These are phyloP conservation scores for Toxostoma redivivum DNA, from an alignment of 2,113 vertebrate genomes.

Conservation along the genomic window DNA sequence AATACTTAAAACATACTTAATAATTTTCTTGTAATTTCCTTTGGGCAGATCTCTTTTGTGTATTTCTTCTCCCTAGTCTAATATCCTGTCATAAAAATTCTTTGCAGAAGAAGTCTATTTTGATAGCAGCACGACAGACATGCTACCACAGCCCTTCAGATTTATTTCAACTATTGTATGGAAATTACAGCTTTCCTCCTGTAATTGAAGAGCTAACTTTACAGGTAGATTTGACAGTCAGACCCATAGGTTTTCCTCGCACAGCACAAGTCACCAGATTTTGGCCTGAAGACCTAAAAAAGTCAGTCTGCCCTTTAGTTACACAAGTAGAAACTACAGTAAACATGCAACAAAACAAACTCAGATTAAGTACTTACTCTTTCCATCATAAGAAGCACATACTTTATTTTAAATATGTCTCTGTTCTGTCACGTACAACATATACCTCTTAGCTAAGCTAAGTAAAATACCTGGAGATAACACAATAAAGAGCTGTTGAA, in stretches of 20 bases:
- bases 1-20: background rate
- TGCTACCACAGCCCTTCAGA: background rate
- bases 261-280: background rate
- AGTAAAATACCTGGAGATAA: background rate
- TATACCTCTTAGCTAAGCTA: background rate
- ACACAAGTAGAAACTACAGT: background rate
- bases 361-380: background rate
- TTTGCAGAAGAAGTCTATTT: background rate
- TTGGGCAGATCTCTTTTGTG: background rate
- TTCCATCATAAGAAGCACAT: background rate
- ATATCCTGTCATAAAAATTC: background rate
- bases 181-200: background rate
- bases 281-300: background rate
- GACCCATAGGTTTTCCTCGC: background rate
- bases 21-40: background rate
- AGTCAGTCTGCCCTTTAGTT: background rate
- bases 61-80: background rate
- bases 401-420: background rate
- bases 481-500: background rate
- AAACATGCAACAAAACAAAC: background rate
- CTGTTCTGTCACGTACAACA: background rate
- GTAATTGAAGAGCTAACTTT: background rate
- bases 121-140: background rate
- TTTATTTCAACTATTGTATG: background rate
- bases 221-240: background rate